These are phyloP conservation scores for Dendrolimus houi DNA, from an alignment of 2,888 invertebrate species.

Conservation along the genomic window DNA sequence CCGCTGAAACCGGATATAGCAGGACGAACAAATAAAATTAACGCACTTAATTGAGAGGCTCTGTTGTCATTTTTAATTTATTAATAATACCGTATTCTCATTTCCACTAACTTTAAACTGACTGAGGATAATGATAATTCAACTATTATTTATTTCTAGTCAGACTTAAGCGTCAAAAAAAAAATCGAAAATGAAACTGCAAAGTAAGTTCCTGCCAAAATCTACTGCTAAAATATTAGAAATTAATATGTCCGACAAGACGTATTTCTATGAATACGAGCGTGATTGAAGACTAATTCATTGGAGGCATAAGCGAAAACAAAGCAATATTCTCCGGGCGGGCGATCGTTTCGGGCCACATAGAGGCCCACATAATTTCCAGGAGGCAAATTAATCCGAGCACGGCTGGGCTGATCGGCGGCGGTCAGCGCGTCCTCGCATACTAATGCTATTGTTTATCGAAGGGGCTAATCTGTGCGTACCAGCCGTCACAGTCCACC, in stretches of 20 bases:
- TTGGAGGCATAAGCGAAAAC: slow-evolving; percentile 41
- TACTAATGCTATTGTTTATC: slow-evolving; percentile 77
- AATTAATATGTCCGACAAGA: no score
- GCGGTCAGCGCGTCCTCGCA: slow-evolving; percentile 71
- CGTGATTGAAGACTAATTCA: slow-evolving; percentile 31
- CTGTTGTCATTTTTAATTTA: no score
- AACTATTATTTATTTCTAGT: no score
- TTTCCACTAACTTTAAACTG: no score
- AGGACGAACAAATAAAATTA: slow-evolving; percentile 66
- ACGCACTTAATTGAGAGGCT: slow-evolving; percentile 18
- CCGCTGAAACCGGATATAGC: slow-evolving; percentile 64
- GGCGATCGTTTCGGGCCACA: slow-evolving; percentile 46
- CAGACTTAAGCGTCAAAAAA: no score
- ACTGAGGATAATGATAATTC: no score
- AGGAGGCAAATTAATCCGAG: slow-evolving; percentile 73
- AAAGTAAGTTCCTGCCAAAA: no score
- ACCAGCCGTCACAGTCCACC: slow-evolving; percentile 72
- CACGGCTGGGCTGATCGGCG: slow-evolving; percentile 67
- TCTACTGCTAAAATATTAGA: no score
- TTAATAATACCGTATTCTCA: no score
- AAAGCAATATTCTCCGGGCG: slow-evolving; percentile 53
- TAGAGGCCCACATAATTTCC: slow-evolving; percentile 63
- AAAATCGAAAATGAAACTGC: no score
- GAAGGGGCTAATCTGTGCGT: slow-evolving; percentile 75
- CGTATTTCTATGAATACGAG: not conserved